Conservation (phyloP, 2,797 vertebrate species). For the Intellagama lesueurii region DNA sequence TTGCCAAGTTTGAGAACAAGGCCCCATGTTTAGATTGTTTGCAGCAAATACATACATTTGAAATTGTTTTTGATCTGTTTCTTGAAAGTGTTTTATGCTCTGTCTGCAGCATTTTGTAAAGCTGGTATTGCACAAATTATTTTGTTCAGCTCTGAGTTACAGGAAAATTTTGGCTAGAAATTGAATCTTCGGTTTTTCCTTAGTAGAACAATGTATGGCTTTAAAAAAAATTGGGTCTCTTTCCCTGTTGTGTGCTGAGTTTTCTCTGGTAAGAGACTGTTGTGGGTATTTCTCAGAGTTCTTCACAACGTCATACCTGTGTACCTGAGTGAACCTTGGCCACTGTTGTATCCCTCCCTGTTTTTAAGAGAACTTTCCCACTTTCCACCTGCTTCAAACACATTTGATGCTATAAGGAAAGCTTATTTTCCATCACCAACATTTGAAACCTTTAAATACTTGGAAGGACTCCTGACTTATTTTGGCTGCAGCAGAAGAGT, state of each 20-base stretch:
- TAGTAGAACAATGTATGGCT: not conserved
- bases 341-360: not conserved
- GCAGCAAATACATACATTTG: not conserved
- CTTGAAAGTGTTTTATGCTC: not conserved
- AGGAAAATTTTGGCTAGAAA: not conserved
- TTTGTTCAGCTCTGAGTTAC: not conserved
- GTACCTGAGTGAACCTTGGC: not conserved
- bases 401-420: conserved; percentile 1
- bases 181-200: not conserved
- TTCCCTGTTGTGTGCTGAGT: not conserved
- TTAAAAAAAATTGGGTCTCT: not conserved
- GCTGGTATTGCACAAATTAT: not conserved
- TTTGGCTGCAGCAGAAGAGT: conserved; percentile 54
- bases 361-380: not conserved
- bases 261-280: not conserved
- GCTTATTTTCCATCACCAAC: conserved; percentile 21
- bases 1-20: not conserved
- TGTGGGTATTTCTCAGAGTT: not conserved
- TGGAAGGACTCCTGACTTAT: conserved; percentile 53
- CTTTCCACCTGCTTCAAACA: not conserved
- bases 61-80: not conserved
- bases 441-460: conserved; percentile 37
- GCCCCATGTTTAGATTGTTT: not conserved
- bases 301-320: not conserved
- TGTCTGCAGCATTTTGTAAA: not conserved